Percentiles rank a stretch among this genome's conserved stretches.
Evolutionary conservation across 2,888 invertebrate genomes (phyloP).

Genomic region (Drosophila lutescens): DNA sequence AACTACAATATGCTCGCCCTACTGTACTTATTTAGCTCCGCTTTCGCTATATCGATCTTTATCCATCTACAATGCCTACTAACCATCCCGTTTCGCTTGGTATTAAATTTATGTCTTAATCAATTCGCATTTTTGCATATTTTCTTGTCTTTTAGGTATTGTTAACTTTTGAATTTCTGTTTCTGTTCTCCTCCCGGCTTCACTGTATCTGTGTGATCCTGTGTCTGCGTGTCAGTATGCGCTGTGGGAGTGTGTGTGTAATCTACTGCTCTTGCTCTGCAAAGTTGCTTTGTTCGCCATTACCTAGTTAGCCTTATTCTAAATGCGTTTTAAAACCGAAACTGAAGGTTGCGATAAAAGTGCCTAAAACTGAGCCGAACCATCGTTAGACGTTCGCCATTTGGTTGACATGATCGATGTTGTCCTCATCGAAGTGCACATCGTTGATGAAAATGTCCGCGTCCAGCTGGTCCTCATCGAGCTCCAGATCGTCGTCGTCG

Average conservation of each 20-base stretch:
- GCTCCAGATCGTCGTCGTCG: constrained; percentile 80
- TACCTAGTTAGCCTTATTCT: constrained; percentile 62
- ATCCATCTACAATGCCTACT: constrained; percentile 45
- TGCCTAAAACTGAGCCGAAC: constrained; percentile 55
- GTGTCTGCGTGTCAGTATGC: constrained; percentile 31
- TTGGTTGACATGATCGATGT: constrained; percentile 82
- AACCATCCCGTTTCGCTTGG: constrained; percentile 40
- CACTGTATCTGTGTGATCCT: constrained; percentile 27
- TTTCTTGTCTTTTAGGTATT: constrained; percentile 80
- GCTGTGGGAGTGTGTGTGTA: constrained; percentile 19
- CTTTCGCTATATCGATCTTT: constrained; percentile 23
- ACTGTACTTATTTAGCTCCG: constrained; percentile 56
- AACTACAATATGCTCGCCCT: constrained; percentile 66
- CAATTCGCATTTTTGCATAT: constrained; percentile 78
- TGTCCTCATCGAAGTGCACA: constrained; percentile 81
- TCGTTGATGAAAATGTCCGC: constrained; percentile 83
- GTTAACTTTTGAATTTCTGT: constrained; percentile 82
- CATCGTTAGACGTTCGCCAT: constrained; percentile 83
- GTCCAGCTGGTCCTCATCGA: constrained; percentile 80
- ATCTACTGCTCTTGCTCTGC: constrained; percentile 42
- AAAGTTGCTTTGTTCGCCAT: constrained; percentile 42
- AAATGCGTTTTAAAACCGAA: constrained; percentile 69
- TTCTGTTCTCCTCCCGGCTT: constrained; percentile 50
- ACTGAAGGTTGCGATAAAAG: constrained; percentile 70
- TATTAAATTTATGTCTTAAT: constrained; percentile 75